Conservation (phyloP, 2,113 vertebrate species). For the Brachypteracias leptosomus region DNA sequence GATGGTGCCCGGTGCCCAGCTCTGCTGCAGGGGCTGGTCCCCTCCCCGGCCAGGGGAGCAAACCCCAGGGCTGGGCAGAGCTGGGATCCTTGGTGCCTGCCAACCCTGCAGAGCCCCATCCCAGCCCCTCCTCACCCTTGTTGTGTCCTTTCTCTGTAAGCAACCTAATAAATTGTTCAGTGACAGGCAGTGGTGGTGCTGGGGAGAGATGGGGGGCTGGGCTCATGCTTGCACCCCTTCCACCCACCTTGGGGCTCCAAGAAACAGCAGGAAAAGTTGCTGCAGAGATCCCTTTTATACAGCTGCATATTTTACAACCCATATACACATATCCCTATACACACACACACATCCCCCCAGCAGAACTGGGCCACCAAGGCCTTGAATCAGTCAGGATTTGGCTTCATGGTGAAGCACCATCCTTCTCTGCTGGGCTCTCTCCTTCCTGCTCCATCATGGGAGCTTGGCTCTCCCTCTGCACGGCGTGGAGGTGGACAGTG, state of each 20-base stretch:
- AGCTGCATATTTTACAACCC: constrained; percentile 44
- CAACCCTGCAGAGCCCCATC: not conserved
- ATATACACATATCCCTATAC: constrained; percentile 48
- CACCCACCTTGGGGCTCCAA: too few species aligned
- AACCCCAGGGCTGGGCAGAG: not conserved
- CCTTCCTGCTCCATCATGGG: not conserved
- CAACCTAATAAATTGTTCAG: constrained; percentile 25
- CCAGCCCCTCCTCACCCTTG: not conserved
- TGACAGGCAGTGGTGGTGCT: not conserved
- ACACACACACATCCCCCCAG: not conserved
- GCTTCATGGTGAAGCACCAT: not conserved
- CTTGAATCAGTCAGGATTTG: not conserved
- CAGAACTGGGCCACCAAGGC: rapidly evolving
- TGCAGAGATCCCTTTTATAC: constrained; percentile 38
- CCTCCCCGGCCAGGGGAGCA: not conserved
- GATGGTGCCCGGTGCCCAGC: not conserved
- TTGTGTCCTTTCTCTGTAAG: not conserved
- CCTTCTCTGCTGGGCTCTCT: not conserved
- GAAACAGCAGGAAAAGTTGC: not conserved
- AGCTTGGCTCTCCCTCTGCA: constrained; percentile 66
- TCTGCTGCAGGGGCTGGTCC: not conserved
- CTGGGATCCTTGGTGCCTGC: not conserved
- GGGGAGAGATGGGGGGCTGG: not conserved
- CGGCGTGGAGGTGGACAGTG: constrained; percentile 78
- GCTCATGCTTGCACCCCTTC: not conserved